A percentile compares a stretch with the other conserved stretches of the same genome.
Evolutionary conservation across 1,140 invertebrate genomes (phyloP).

Genomic region (Sarcophaga bullata): DNA sequence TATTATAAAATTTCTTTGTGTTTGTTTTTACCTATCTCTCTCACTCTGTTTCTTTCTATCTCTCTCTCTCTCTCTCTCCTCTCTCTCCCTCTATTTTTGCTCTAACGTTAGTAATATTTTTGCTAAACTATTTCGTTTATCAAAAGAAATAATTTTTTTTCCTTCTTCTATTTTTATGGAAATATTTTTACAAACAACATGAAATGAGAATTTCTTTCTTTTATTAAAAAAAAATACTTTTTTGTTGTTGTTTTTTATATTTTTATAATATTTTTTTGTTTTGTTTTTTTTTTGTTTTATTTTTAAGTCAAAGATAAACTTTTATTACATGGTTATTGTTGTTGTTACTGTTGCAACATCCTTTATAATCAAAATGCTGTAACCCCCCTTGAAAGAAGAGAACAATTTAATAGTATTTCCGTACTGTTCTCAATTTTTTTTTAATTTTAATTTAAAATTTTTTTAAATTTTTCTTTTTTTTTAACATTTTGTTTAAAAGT

Average conservation of each 20-base stretch:
- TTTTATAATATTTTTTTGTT: no score
- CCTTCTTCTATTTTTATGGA: not conserved
- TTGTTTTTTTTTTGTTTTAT: conserved; percentile 8
- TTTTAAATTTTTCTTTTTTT: not conserved
- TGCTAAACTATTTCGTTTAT: not conserved
- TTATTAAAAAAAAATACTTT: not conserved
- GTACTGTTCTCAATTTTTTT: not conserved
- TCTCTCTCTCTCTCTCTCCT: no score
- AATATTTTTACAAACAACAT: conserved; percentile 1
- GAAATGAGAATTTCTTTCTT: not conserved
- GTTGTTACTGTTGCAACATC: not conserved
- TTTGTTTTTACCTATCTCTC: no score
- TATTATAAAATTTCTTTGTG: no score
- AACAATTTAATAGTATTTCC: conserved; percentile 9
- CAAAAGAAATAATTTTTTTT: no score
- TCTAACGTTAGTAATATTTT: not conserved
- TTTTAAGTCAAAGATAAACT: conserved; percentile 10
- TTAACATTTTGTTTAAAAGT: not conserved
- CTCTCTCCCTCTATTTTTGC: no score
- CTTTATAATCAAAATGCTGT: not conserved
- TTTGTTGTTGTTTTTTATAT: not conserved
- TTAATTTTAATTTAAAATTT: not conserved
- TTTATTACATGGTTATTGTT: not conserved
- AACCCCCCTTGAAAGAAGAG: not conserved
- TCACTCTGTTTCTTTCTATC: no score